Percentiles rank a stretch among this genome's conserved stretches.
Evolutionary conservation across 2,797 vertebrate genomes (phyloP).

Genomic region (Erethizon dorsatum): DNA sequence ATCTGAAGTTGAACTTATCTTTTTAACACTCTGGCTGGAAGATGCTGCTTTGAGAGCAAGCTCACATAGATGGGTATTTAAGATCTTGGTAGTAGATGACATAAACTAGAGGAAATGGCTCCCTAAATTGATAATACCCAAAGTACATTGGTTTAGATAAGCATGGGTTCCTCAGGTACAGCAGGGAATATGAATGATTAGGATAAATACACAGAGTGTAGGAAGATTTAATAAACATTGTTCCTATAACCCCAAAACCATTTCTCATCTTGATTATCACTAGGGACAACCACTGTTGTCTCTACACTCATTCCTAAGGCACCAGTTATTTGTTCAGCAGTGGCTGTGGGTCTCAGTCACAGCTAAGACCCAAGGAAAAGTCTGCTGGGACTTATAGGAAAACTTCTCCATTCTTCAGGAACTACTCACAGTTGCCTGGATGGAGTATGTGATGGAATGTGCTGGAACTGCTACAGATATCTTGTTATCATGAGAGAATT

Average conservation of each 20-base stretch:
- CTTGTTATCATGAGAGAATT: conserved; percentile 1
- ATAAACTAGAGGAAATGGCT: background rate
- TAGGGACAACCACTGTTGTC: background rate
- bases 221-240: background rate
- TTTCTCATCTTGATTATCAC: conserved; percentile 19
- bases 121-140: conserved; percentile 1
- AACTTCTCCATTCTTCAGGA: background rate
- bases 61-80: background rate
- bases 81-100: background rate
- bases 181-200: background rate
- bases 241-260: background rate
- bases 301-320: background rate
- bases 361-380: conserved; percentile 15
- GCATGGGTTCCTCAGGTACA: background rate
- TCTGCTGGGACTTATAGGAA: conserved; percentile 24
- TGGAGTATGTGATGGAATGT: background rate
- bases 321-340: background rate
- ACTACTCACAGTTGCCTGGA: background rate
- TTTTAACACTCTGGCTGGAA: conserved; percentile 21
- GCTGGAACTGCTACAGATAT: background rate
- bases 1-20: background rate
- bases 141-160: background rate
- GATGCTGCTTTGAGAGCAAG: background rate
- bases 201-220: background rate
- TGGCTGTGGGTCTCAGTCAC: background rate